Percentiles rank a stretch among this genome's conserved stretches.
These are phyloP conservation scores for Catharus minimus DNA, from an alignment of 2,113 vertebrate genomes.

Conservation along the genomic window DNA sequence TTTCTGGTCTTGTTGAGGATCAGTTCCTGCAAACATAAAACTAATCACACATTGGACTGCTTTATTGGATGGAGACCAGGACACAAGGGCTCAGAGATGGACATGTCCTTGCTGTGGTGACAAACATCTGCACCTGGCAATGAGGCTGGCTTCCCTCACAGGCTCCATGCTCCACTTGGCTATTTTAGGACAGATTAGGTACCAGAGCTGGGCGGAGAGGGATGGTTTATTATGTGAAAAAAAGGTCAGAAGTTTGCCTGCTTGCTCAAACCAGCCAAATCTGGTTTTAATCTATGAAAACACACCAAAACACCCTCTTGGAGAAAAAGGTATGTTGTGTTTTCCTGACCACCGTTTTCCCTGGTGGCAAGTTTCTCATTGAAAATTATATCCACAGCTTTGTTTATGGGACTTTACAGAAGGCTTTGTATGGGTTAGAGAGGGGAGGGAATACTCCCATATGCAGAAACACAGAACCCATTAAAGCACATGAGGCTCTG, in stretches of 20 bases:
- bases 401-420: conserved; percentile 31
- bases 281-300: conserved; percentile 40
- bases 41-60: not conserved
- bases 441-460: not conserved
- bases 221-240: not conserved
- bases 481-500: not conserved
- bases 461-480: not conserved
- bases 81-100: not conserved
- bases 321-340: conserved; percentile 9
- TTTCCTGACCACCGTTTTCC: conserved; percentile 7
- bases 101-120: accelerated
- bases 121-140: not conserved
- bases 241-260: conserved; percentile 53
- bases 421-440: not conserved
- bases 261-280: conserved; percentile 21
- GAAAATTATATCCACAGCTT: not conserved
- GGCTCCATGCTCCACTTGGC: not conserved
- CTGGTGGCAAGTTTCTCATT: conserved; percentile 22
- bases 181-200: conserved; percentile 24
- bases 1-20: not conserved
- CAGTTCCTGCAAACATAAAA: not conserved
- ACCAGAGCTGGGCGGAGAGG: accelerated
- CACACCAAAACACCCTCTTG: not conserved
- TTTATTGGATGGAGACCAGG: not conserved
- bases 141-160: not conserved